phyloP scores from a whole-genome alignment of 2,888 invertebrate species.

The Encarsia formosa region DNA sequence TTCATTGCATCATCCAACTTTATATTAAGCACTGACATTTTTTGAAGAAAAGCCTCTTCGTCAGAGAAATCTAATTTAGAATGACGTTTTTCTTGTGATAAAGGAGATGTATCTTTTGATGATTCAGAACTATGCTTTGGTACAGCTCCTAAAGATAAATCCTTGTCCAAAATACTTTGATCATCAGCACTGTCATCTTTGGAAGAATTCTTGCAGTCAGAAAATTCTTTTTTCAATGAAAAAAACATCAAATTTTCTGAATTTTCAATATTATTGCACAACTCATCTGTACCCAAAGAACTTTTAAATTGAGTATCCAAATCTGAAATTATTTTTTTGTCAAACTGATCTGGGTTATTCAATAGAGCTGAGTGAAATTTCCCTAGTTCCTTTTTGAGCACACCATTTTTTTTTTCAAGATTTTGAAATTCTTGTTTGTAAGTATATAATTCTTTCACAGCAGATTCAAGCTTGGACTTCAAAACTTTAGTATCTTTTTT shows the following conservation, averaged over 20 bases:
- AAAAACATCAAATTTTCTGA: constrained; percentile 7
- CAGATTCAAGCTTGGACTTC: constrained; percentile 73
- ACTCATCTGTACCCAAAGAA: constrained; percentile 40
- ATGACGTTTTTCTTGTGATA: constrained; percentile 38
- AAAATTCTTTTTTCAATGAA: constrained; percentile 24
- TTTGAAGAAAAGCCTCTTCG: constrained; percentile 61
- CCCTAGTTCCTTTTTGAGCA: constrained; percentile 76
- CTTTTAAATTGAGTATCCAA: constrained; percentile 43
- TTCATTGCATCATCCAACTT: constrained; percentile 72
- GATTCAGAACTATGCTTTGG: constrained; percentile 58
- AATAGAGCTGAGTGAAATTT: constrained; percentile 66
- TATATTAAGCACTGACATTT: constrained; percentile 64
- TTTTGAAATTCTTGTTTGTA: constrained; percentile 77
- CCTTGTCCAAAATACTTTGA: constrained; percentile 35
- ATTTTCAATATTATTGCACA: constrained; percentile 40
- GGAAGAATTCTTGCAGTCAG: constrained; percentile 24
- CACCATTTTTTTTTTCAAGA: constrained; percentile 70
- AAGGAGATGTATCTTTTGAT: constrained; percentile 47
- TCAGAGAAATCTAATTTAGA: constrained; percentile 53
- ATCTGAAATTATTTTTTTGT: constrained; percentile 50
- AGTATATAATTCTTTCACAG: constrained; percentile 70
- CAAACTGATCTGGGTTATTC: constrained; percentile 69
- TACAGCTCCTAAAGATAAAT: constrained; percentile 60
- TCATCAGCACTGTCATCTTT: constrained; percentile 27
- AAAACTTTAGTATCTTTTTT: constrained; percentile 84